Conservation (phyloP, 1,140 invertebrate species). For the Dendroctonus valens region DNA sequence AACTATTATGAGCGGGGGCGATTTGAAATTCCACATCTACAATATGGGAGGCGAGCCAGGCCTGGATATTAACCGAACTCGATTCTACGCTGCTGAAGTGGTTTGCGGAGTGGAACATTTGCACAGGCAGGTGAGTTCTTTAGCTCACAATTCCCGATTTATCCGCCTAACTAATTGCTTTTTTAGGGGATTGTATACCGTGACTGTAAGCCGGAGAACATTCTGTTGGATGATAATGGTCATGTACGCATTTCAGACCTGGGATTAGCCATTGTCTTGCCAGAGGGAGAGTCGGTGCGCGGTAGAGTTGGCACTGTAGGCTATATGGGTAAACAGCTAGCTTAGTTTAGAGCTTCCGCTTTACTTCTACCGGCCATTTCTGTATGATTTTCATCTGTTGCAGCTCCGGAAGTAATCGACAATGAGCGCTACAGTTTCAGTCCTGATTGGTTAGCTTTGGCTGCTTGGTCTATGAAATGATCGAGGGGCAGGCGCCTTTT, state of each 20-base stretch:
- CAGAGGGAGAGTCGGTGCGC: conserved; percentile 94
- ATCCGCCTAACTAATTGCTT: background rate
- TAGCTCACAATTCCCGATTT: background rate
- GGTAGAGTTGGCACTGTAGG: conserved; percentile 97
- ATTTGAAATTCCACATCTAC: conserved; percentile 99
- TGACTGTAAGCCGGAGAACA: conserved; percentile 90
- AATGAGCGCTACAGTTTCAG: conserved; percentile 98
- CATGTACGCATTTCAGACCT: conserved; percentile 96
- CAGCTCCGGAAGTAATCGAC: conserved; percentile 95
- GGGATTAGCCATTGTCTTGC: conserved; percentile 96
- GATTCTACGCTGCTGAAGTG: conserved; percentile 98
- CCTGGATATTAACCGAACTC: conserved; percentile 86
- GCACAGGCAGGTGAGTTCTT: conserved; percentile 64
- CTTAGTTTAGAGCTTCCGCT: background rate
- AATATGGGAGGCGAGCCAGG: conserved; percentile 98
- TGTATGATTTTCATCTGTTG: conserved; percentile 21
- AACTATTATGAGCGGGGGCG: conserved; percentile 99
- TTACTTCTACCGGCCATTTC: background rate
- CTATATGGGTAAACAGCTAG: conserved; percentile 72
- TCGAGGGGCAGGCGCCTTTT: conserved; percentile 98
- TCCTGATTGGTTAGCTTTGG: conserved; percentile 99
- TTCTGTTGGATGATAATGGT: conserved; percentile 85
- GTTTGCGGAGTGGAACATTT: conserved; percentile 93
- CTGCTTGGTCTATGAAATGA: conserved; percentile 98
- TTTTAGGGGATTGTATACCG: conserved; percentile 71